Base-by-base conservation (phyloP, 2,113 vertebrate genomes). In the Henicopernis longicauda region DNA sequence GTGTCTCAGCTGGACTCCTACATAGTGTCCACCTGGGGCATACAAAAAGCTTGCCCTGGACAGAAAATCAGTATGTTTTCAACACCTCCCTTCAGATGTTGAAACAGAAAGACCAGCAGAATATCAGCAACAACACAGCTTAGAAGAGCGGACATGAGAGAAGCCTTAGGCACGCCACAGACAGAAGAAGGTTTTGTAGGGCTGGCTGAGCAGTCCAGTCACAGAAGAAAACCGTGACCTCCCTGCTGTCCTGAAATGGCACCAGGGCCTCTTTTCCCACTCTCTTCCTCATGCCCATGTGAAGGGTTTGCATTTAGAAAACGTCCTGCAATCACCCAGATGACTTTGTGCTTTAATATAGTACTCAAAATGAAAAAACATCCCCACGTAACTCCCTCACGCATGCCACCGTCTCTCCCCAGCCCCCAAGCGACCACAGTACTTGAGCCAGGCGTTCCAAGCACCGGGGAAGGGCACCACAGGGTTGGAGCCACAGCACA, bases 371-470 rank as follows among this genome's bases (percentile, higher is more conserved):
- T 19, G 0, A 47, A 38, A 25, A 44, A 73, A 22, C 9, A 36
- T 18, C 27, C 36, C 27, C 19, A 27, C 2, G 0, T 50, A 94
- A 62, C 20, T 25, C 25, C 8, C 7, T 72, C 29, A n/a, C 10
- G 27, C 23, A 58, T 6, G 15, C 29, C 38, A 42, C 7, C 0
- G 1, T 26, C 20, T 63, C 49, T 65, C 17, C 18, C 17, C 19
- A 3, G 6, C 42, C 34, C 20, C 38, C 19, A 38, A 91, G 61
- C 0, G 4, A 78, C 22, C 4, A 57, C 0, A 0, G n/a, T 16
- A 74, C 55, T 7, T 23, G 17, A 86, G 23, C 23, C 29, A 31
- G 31, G 14, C 7, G 1, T 73, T 50, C n/a, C 71, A 69, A 61
- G 31, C 16, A 72, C 6, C 2, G 3, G 9, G 9, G 36, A 40